Conservation (phyloP, 2,113 vertebrate species). For the Leptodactylus fuscus region DNA sequence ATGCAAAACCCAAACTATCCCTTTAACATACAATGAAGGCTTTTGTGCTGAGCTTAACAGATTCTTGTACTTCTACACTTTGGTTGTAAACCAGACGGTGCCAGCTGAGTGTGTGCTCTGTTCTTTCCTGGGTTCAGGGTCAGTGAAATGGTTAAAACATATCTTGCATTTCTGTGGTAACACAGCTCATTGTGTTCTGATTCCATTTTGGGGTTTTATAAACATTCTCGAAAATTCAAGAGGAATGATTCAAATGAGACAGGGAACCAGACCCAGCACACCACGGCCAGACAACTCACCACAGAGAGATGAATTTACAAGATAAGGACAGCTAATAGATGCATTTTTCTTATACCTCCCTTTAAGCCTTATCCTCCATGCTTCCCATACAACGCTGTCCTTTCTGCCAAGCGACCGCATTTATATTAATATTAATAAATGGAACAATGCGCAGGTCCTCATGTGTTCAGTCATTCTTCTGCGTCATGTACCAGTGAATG, state of each 20-base stretch:
- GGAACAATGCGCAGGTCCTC: background rate
- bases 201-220: constrained; percentile 50
- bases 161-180: constrained; percentile 54
- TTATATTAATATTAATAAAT: constrained; percentile 19
- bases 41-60: background rate
- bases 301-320: constrained; percentile 64
- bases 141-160: constrained; percentile 54
- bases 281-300: constrained; percentile 70
- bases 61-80: background rate
- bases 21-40: background rate
- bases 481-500: background rate
- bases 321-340: constrained; percentile 51
- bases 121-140: constrained; percentile 27
- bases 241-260: constrained; percentile 68
- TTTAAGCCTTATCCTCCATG: constrained; percentile 21
- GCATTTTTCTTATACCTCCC: constrained; percentile 44
- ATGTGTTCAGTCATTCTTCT: background rate
- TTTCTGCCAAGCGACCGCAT: constrained; percentile 3
- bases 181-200: constrained; percentile 56
- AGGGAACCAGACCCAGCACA: constrained; percentile 67
- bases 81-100: background rate
- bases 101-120: constrained; percentile 18
- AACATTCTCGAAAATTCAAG: constrained; percentile 54
- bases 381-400: constrained; percentile 11
- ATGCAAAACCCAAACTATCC: background rate